Evolutionary conservation across 2,888 invertebrate species (phyloP).

Genomic region (Drosophila leonis): DNA sequence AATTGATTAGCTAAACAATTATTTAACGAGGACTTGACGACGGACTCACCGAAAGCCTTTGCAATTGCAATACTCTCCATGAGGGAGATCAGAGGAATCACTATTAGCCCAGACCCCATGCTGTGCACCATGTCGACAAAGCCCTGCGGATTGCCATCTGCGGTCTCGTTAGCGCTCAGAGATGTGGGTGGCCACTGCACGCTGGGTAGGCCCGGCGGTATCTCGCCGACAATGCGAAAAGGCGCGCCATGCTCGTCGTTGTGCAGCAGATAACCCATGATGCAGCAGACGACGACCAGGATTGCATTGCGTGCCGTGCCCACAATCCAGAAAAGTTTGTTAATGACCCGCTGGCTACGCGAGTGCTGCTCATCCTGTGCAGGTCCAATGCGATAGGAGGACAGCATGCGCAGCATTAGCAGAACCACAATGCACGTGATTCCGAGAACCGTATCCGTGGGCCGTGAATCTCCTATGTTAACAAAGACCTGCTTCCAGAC

Average conservation of each 20-base stretch:
- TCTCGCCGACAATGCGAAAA: constrained; percentile 90
- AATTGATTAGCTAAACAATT: not conserved
- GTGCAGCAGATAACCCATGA: constrained; percentile 86
- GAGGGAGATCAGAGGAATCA: constrained; percentile 94
- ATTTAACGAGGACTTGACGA: too few species aligned
- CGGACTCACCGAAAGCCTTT: constrained; percentile 93
- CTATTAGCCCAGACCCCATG: constrained; percentile 93
- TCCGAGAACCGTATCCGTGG: constrained; percentile 92
- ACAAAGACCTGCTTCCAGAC: constrained; percentile 91
- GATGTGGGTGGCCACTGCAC: constrained; percentile 89
- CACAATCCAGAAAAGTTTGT: constrained; percentile 90
- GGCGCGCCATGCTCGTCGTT: constrained; percentile 86
- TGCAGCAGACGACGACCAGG: constrained; percentile 91
- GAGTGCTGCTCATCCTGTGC: constrained; percentile 86
- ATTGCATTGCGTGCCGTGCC: constrained; percentile 94
- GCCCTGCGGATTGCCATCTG: constrained; percentile 83
- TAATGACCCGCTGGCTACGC: constrained; percentile 87
- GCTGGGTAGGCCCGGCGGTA: constrained; percentile 91
- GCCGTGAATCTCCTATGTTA: constrained; percentile 88
- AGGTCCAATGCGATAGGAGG: constrained; percentile 88
- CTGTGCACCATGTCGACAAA: constrained; percentile 91
- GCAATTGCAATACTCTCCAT: constrained; percentile 97
- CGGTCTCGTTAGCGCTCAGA: constrained; percentile 87
- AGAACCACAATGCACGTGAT: constrained; percentile 90
- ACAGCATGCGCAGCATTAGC: constrained; percentile 91